Percentiles rank a stretch among this genome's conserved stretches.
Evolutionary conservation across 2,888 invertebrate genomes (phyloP).

Genomic region (Hylaea fasciaria): DNA sequence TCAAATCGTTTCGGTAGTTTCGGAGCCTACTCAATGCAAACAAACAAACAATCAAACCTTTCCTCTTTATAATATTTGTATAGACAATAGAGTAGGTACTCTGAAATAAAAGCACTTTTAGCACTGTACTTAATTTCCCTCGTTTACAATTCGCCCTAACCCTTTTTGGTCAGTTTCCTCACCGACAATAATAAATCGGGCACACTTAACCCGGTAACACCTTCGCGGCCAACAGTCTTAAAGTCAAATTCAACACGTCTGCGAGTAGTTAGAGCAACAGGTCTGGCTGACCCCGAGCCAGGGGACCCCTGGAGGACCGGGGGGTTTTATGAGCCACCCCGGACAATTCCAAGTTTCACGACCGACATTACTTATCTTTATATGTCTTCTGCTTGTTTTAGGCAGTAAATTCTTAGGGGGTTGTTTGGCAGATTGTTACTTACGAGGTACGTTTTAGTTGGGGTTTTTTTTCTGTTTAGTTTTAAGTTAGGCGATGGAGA

Average conservation of each 20-base stretch:
- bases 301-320: constrained; percentile 5
- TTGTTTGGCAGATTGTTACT: constrained; percentile 17
- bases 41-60: no score
- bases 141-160: no score
- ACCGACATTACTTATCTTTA: constrained; percentile 42
- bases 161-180: no score
- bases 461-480: not conserved
- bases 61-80: no score
- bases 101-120: no score
- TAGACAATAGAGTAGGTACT: no score
- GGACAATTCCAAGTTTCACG: constrained; percentile 28
- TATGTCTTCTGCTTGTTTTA: constrained; percentile 26
- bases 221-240: constrained; percentile 10
- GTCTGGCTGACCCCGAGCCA: constrained; percentile 17
- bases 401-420: constrained; percentile 26
- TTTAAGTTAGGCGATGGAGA: no score
- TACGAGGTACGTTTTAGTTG: constrained; percentile 8
- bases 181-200: constrained; percentile 9
- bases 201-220: constrained; percentile 10
- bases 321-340: constrained; percentile 25
- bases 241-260: constrained; percentile 17
- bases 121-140: no score
- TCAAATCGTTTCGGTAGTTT: no score
- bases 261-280: constrained; percentile 27
- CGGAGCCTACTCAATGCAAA: no score